phyloP scores from a whole-genome alignment of 2,888 invertebrate genomes.

The Amorpha juglandis region DNA sequence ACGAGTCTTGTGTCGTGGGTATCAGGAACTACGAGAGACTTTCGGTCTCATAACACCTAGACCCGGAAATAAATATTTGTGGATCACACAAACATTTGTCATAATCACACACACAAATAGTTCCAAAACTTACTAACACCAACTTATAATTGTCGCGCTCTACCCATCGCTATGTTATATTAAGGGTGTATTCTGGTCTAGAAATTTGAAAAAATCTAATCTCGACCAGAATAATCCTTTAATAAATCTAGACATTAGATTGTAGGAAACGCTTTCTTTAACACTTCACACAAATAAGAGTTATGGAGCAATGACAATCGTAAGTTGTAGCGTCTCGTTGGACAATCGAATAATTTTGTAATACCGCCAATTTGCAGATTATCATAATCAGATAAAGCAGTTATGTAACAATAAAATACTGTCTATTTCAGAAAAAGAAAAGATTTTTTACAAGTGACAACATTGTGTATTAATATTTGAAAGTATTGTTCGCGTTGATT shows the following conservation, averaged over 20 bases:
- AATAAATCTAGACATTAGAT: background rate
- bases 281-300: conserved; percentile 3
- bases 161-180: too few relatives aligned
- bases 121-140: too few relatives aligned
- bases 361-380: conserved; percentile 5
- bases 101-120: too few relatives aligned
- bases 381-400: background rate
- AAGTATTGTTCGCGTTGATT: background rate
- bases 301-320: background rate
- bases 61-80: too few relatives aligned
- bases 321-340: background rate
- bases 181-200: too few relatives aligned
- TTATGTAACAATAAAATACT: conserved; percentile 6
- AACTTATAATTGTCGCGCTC: too few relatives aligned
- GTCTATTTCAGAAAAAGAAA: conserved; percentile 1
- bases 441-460: background rate
- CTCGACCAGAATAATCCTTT: too few relatives aligned
- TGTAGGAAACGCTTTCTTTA: background rate
- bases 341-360: conserved; percentile 10
- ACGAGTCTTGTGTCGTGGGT: too few relatives aligned
- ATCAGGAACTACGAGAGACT: too few relatives aligned
- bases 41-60: too few relatives aligned
- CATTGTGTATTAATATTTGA: conserved; percentile 9
- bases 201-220: too few relatives aligned
- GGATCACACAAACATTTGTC: too few relatives aligned